phyloP scores from a whole-genome alignment of 2,797 vertebrate genomes.

The Artibeus lituratus region DNA sequence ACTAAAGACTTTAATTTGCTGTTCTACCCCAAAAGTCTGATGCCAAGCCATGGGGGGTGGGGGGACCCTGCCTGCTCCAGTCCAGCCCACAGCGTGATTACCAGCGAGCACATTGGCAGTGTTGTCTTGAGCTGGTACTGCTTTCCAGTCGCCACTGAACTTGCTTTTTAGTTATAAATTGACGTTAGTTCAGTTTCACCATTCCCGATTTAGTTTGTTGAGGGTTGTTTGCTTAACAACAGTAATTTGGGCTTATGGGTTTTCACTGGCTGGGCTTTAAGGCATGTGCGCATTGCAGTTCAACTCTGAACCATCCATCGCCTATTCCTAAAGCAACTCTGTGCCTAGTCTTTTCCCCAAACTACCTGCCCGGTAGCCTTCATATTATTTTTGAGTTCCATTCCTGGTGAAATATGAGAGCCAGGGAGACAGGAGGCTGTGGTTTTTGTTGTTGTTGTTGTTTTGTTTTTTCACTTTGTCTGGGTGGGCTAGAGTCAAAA shows the following conservation, averaged over 20 bases:
- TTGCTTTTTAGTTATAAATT: conserved; percentile 54
- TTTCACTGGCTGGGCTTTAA: conserved; percentile 13
- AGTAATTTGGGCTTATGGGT: conserved; percentile 46
- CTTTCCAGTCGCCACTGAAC: not conserved
- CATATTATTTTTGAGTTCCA: not conserved
- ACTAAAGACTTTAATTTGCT: not conserved
- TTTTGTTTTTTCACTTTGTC: not conserved
- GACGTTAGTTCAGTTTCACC: conserved; percentile 15
- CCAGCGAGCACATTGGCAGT: accelerated
- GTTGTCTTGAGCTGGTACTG: not conserved
- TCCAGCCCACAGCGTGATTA: not conserved
- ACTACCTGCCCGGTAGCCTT: not conserved
- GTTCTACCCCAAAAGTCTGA: not conserved
- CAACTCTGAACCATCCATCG: not conserved
- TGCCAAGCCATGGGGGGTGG: accelerated
- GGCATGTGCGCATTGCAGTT: not conserved
- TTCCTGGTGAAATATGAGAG: not conserved
- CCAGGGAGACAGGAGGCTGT: not conserved
- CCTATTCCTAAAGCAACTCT: not conserved
- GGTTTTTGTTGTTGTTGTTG: too few species aligned
- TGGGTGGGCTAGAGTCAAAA: not conserved
- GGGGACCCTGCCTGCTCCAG: not conserved
- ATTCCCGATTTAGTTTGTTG: conserved; percentile 45
- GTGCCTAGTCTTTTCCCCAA: not conserved
- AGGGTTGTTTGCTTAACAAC: conserved; percentile 60